Conservation (phyloP, 2,113 vertebrate species). For the Melospiza georgiana region DNA sequence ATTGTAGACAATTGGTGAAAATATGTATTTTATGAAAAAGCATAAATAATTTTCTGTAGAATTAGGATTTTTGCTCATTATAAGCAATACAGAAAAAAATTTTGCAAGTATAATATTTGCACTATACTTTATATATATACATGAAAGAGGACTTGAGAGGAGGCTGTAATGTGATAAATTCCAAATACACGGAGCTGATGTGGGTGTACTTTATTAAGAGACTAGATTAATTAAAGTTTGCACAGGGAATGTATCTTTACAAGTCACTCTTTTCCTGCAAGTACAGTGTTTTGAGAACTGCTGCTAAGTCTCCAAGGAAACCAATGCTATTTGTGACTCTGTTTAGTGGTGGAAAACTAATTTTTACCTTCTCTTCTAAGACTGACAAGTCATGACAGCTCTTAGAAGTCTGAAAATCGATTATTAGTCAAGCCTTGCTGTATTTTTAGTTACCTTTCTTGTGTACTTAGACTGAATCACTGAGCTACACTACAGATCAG, state of each 20-base stretch:
- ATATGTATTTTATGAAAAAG: background rate
- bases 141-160: background rate
- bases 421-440: slow-evolving; percentile 70
- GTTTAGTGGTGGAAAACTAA: slow-evolving; percentile 68
- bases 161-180: background rate
- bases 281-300: slow-evolving; percentile 34
- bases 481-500: slow-evolving; percentile 27
- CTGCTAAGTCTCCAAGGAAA: slow-evolving; percentile 76
- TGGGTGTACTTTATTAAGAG: background rate
- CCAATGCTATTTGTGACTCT: slow-evolving; percentile 73
- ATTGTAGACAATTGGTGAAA: background rate
- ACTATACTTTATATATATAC: too few relatives aligned
- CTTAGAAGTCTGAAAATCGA: slow-evolving; percentile 68
- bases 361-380: slow-evolving; percentile 75
- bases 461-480: slow-evolving; percentile 68
- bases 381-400: slow-evolving; percentile 78
- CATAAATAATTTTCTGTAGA: background rate
- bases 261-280: background rate
- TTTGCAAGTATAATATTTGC: background rate
- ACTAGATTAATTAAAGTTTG: slow-evolving; percentile 33
- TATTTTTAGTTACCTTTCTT: slow-evolving; percentile 73
- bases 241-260: background rate
- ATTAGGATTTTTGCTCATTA: background rate
- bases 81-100: background rate
- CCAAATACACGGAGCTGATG: background rate